Evolutionary conservation across 64 coral and sea anemone genomes (phyloP).

Genomic region (Porites australiensis): DNA sequence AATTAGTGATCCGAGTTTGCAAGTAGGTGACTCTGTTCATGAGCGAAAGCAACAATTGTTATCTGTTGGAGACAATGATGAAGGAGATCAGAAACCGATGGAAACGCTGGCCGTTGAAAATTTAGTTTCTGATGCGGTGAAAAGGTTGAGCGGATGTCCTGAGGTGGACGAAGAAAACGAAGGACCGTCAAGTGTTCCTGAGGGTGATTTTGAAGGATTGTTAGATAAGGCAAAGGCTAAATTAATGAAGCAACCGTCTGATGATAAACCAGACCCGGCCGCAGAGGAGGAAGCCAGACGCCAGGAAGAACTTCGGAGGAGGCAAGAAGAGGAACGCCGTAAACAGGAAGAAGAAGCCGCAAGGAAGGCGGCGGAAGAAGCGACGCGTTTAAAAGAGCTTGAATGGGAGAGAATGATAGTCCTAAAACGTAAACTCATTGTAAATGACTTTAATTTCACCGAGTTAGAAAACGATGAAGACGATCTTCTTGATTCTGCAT

Average conservation of each 20-base stretch:
- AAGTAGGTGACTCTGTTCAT: conserved; percentile 53
- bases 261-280: not conserved
- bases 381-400: conserved; percentile 81
- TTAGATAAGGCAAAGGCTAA: conserved; percentile 52
- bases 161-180: conserved; percentile 66
- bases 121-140: conserved; percentile 59
- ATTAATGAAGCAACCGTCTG: conserved; percentile 11
- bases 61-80: conserved; percentile 21
- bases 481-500: conserved; percentile 65
- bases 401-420: conserved; percentile 98
- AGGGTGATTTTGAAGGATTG: conserved; percentile 57
- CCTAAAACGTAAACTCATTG: conserved; percentile 91
- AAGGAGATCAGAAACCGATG: conserved; percentile 29
- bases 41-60: conserved; percentile 56
- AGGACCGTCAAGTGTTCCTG: not conserved
- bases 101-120: conserved; percentile 50
- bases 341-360: conserved; percentile 85
- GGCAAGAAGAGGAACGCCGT: conserved; percentile 68
- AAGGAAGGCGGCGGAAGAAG: conserved; percentile 83
- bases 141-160: conserved; percentile 54
- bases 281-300: conserved; percentile 71
- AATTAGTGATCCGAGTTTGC: conserved; percentile 27
- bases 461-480: conserved; percentile 94
- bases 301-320: conserved; percentile 63
- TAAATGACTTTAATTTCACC: conserved; percentile 99